phyloP scores from a whole-genome alignment of 2,113 vertebrate species.

The Tetraodon nigroviridis region DNA sequence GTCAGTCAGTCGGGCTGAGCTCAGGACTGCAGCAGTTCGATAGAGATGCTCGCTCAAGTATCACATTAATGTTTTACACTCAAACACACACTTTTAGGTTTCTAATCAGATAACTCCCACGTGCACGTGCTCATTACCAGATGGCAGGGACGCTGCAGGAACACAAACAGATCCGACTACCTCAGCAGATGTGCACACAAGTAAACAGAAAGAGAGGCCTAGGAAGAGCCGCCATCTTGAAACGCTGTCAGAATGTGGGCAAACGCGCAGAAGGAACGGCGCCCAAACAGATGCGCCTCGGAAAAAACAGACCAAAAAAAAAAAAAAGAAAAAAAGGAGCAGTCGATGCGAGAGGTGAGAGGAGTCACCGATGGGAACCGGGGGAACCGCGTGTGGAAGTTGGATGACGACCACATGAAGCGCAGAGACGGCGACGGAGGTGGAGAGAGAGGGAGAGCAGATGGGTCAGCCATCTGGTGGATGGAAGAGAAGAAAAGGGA shows the following conservation, averaged over 20 bases:
- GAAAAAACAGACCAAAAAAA: neutral
- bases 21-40: too few species aligned
- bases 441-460: slow-evolving; percentile 68
- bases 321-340: neutral
- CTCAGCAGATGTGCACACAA: slow-evolving; percentile 55
- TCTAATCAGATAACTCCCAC: slow-evolving; percentile 40
- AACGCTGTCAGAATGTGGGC: slow-evolving; percentile 38
- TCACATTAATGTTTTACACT: slow-evolving; percentile 20
- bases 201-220: slow-evolving; percentile 24
- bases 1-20: too few species aligned
- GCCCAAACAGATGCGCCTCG: slow-evolving; percentile 37
- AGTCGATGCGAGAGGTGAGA: neutral
- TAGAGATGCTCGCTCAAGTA: slow-evolving; percentile 14
- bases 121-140: slow-evolving; percentile 49
- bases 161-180: slow-evolving; percentile 46
- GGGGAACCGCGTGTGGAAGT: slow-evolving; percentile 56
- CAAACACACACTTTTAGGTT: slow-evolving; percentile 33
- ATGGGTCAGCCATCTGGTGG: slow-evolving; percentile 82
- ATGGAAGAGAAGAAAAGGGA: slow-evolving; percentile 67
- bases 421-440: slow-evolving; percentile 40
- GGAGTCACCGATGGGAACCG: slow-evolving; percentile 27
- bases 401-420: slow-evolving; percentile 63
- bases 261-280: slow-evolving; percentile 14
- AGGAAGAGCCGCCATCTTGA: slow-evolving; percentile 27
- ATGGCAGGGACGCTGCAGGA: slow-evolving; percentile 50